phyloP scores from a whole-genome alignment of 2,113 vertebrate species.

The Ivindomyrus marchei region DNA sequence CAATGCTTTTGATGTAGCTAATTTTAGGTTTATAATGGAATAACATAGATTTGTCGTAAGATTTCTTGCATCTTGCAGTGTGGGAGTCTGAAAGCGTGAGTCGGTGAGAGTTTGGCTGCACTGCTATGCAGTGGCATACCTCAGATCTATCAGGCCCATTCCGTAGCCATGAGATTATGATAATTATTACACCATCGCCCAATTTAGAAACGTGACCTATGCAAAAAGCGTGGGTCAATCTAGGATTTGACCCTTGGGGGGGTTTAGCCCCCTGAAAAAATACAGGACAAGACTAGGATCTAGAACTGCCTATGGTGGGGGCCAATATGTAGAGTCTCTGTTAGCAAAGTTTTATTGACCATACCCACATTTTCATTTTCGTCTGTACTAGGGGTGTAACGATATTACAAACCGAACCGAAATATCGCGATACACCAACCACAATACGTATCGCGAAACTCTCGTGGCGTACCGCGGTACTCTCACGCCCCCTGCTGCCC shows the following conservation, averaged over 20 bases:
- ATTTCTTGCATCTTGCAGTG: background rate
- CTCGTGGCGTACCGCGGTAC: no score
- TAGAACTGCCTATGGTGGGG: background rate
- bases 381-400: background rate
- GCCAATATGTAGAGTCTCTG: background rate
- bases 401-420: no score
- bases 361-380: background rate
- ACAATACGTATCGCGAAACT: no score
- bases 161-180: background rate
- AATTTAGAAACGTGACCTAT: background rate
- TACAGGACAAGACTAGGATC: no score
- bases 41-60: background rate
- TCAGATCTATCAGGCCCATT: background rate
- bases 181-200: background rate
- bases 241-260: background rate
- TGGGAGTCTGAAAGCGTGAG: background rate
- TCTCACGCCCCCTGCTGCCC: no score
- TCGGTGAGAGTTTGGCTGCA: background rate
- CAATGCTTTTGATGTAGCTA: background rate
- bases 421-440: no score
- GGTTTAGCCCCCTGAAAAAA: background rate
- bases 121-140: background rate
- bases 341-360: background rate
- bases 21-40: background rate
- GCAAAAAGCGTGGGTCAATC: background rate